Evolutionary conservation across 2,797 vertebrate genomes (phyloP), one percentile per base, ranked within the genome.

Genomic region (Chiroxiphia lanceolata): DNA sequence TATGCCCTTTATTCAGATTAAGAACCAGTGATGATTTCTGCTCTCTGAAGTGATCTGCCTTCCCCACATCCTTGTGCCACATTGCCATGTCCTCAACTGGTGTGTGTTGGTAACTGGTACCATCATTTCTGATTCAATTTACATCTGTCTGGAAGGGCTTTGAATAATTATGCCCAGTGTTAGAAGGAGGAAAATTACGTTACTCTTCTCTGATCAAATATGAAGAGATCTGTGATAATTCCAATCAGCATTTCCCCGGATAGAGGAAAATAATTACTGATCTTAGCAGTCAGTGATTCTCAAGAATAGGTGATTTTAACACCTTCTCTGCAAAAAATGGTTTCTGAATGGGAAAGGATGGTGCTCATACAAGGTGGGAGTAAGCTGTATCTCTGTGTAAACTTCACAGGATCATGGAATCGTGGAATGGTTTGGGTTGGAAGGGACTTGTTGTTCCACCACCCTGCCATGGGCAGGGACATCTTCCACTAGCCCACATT

Each of bases 361-460:
- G 6, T 38, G 25, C 42, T 61, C 3, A 4, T 10, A 31, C 18
- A 11, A 36, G 26, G 38, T 63, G 69, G 22, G 38, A 34, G 65
- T 14, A 29, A 87, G 40, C 3, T 59, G 15, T 17, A 29, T 4
- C 33, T 79, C 6, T 3, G 13, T 36, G 17, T 16, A 44, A 83
- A 77, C 27, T 63, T 47, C 22, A 38, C 6, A 64, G 18, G 40
- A 64, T 63, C 17, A 15, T 60, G 29, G 60, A 45, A 53, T 45
- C 33, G 1, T 15, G 19, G 2, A 69, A 5, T 23, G 25, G 17
- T 31, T 68, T 40, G 25, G 38, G 20, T 7, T 31, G 53, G 20
- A 7, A 80, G 4, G 13, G 68, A 47, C 11, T 9, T 6, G 9
- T 14, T 0, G 0, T 38, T 0, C 33, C 77, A 25, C 2, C 45